These are phyloP conservation scores for Antigone vipio DNA, from an alignment of 2,113 vertebrate species.

Conservation along the genomic window DNA sequence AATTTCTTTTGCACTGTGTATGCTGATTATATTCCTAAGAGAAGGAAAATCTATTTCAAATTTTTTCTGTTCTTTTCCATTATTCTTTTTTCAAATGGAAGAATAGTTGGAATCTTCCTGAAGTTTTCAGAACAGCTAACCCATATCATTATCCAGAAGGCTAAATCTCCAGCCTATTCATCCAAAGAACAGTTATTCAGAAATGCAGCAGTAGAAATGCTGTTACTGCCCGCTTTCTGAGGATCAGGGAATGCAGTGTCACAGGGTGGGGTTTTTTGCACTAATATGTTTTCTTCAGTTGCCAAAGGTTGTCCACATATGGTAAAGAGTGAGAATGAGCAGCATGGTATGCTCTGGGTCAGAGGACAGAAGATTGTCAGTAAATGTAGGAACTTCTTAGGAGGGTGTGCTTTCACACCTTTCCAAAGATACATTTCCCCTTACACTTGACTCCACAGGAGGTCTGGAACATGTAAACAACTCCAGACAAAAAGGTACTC, in stretches of 20 bases:
- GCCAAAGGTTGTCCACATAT: not conserved
- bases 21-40: not conserved
- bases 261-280: rapidly evolving
- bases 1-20: not conserved
- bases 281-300: not conserved
- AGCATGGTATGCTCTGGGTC: not conserved
- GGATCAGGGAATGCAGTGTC: not conserved
- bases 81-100: not conserved
- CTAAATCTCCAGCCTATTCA: not conserved
- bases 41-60: not conserved
- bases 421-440: not conserved
- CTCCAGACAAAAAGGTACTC: not conserved
- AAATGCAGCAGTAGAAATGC: not conserved
- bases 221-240: not conserved
- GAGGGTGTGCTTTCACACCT: not conserved
- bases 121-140: not conserved
- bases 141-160: not conserved
- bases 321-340: not conserved
- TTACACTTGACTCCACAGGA: not conserved
- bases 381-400: not conserved
- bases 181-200: not conserved
- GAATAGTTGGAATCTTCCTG: not conserved
- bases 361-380: not conserved
- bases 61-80: not conserved
- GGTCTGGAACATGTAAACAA: not conserved